Conservation (phyloP, 2,888 invertebrate genomes). For the Liodrosophila aerea region DNA sequence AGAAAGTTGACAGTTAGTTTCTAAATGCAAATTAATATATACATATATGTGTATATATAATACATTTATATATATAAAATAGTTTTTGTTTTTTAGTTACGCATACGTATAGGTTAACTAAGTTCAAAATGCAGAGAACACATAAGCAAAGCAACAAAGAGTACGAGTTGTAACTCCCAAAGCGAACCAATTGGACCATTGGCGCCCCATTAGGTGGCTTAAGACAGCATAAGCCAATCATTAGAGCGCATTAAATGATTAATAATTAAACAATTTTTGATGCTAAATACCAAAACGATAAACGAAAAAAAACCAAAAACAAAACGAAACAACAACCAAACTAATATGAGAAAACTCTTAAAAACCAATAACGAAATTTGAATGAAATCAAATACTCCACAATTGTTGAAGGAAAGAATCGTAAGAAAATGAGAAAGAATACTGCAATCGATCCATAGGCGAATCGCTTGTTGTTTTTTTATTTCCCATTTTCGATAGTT, state of each 20-base stretch:
- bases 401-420: conserved; percentile 19
- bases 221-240: conserved; percentile 19
- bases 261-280: conserved; percentile 22
- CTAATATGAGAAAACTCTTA: neutral
- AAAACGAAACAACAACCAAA: conserved; percentile 4
- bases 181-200: conserved; percentile 46
- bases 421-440: conserved; percentile 11
- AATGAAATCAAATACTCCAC: conserved; percentile 9
- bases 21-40: conserved; percentile 72
- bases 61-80: conserved; percentile 39
- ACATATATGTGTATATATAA: too few species aligned
- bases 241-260: conserved; percentile 21
- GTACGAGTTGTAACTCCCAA: conserved; percentile 34
- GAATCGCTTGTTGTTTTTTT: conserved; percentile 31
- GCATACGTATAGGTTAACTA: conserved; percentile 61
- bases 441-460: conserved; percentile 1
- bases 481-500: conserved; percentile 12
- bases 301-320: conserved; percentile 8
- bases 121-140: conserved; percentile 46
- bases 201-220: conserved; percentile 23
- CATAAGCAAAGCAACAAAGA: conserved; percentile 8
- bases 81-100: conserved; percentile 55
- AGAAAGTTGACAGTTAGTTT: conserved; percentile 65
- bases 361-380: neutral
- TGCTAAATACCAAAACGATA: conserved; percentile 45